Evolutionary conservation across 2,797 vertebrate species (phyloP), one percentile per base, ranked within the genome.

Genomic region (Etheostoma nigrum): DNA sequence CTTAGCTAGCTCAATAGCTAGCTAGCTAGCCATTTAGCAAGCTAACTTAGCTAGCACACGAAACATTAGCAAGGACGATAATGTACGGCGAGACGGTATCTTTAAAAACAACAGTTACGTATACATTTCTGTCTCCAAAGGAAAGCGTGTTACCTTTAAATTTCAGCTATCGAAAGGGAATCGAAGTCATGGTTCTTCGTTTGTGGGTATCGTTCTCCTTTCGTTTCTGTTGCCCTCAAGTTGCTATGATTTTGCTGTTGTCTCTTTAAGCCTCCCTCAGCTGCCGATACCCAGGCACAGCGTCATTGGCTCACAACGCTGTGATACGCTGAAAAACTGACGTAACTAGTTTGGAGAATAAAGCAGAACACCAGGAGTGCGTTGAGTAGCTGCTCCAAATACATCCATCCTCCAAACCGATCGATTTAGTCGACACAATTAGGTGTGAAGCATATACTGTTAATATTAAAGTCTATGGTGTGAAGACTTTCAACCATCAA

Each of bases 211-310:
- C 76, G 78, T 81, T 82, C 67, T 84, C 81, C 71, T 82, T 86
- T 86, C 73, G 83, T 87, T 78, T 79, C 80, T 89, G 84, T 86
- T 84, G 74, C 88, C 81, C 83, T 80, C 73, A 86, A 84, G 74
- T 92, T 91, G 92, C 89, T 89, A 85, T 89, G 86, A 86, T 92
- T 88, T 87, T 45, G 89, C 93, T 89, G 93, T 92, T 94, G 94
- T 95, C 92, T 95, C 94, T 95, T 95, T 96, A 96, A 96, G 94
- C 94, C 75, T 91, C 83, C 84, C 78, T 83, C 87, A 49, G 80
- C 85, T 83, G 87, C 83, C 77, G 82, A 84, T 82, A 70, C 76
- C 67, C 88, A 64, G 86, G 79, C 88, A 79, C 83, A 76, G 92
- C 94, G 94, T 94, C 91, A 92, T 75, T 40, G 72, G 67, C 84